Percentiles rank a stretch among this genome's conserved stretches.
phyloP scores from a whole-genome alignment of 1,140 invertebrate genomes.

The Bombus superbus region DNA sequence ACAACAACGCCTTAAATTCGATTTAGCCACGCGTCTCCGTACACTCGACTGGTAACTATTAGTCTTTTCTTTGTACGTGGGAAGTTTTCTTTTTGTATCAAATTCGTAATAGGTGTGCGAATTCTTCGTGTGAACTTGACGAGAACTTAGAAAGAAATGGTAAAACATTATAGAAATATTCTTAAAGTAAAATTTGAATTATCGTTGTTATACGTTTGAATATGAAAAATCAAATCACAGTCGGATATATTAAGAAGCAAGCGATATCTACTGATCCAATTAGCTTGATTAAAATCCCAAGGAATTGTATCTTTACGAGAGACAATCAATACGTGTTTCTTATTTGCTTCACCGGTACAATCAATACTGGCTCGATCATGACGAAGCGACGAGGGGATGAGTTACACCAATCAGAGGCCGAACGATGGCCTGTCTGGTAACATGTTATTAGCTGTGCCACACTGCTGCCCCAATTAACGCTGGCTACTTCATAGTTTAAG shows the following conservation, averaged over 20 bases:
- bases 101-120: neutral
- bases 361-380: constrained; percentile 41
- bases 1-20: constrained; percentile 9
- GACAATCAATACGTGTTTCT: neutral
- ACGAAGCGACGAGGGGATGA: constrained; percentile 54
- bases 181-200: neutral
- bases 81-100: neutral
- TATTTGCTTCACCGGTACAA: constrained; percentile 14
- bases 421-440: constrained; percentile 60
- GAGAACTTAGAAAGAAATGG: neutral
- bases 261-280: neutral
- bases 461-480: constrained; percentile 71
- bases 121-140: neutral
- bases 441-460: constrained; percentile 72
- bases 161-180: neutral
- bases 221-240: neutral
- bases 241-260: no score
- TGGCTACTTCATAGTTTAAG: constrained; percentile 63
- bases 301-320: neutral
- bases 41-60: neutral
- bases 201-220: no score
- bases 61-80: neutral
- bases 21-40: neutral
- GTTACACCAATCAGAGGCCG: constrained; percentile 58
- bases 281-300: neutral